A percentile compares a stretch with the other conserved stretches of the same genome.
phyloP scores from a whole-genome alignment of 1,140 invertebrate species.

The Laodelphax striatellus region DNA sequence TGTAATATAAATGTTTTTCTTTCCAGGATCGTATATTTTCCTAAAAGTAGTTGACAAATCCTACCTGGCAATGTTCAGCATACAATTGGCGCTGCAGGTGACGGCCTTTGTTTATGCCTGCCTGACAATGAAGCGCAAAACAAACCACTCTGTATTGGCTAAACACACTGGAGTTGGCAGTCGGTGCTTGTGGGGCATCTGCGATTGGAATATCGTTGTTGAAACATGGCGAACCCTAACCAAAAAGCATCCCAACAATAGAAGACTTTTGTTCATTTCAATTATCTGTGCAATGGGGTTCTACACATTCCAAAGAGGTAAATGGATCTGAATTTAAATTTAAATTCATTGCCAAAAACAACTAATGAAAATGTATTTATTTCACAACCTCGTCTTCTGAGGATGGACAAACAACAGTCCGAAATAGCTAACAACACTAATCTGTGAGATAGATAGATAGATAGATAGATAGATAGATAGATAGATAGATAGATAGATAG shows the following conservation, averaged over 20 bases:
- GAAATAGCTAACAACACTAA: too few relatives aligned
- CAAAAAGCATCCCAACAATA: constrained; percentile 38
- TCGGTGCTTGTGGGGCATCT: background rate
- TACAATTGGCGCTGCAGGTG: constrained; percentile 47
- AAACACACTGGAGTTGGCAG: background rate
- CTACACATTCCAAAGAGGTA: constrained; percentile 62
- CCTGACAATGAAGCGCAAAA: constrained; percentile 49
- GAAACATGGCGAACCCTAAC: constrained; percentile 45
- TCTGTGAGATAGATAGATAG: too few relatives aligned
- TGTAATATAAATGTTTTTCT: background rate
- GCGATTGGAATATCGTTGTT: constrained; percentile 35
- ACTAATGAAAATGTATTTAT: too few relatives aligned
- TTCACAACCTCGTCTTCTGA: too few relatives aligned
- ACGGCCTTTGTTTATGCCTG: constrained; percentile 49
- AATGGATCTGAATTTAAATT: too few relatives aligned
- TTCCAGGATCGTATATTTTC: constrained; percentile 44
- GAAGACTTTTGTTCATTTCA: constrained; percentile 47
- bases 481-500: too few relatives aligned
- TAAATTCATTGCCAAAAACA: too few relatives aligned
- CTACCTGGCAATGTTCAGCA: constrained; percentile 53
- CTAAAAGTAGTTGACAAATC: constrained; percentile 41
- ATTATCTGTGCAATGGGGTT: constrained; percentile 54
- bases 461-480: too few relatives aligned
- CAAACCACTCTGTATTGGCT: constrained; percentile 31
- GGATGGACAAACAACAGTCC: too few relatives aligned